Evolutionary conservation across 2,888 invertebrate genomes (phyloP), one percentile per base, ranked within the genome.

Genomic region (Elysia crispata): DNA sequence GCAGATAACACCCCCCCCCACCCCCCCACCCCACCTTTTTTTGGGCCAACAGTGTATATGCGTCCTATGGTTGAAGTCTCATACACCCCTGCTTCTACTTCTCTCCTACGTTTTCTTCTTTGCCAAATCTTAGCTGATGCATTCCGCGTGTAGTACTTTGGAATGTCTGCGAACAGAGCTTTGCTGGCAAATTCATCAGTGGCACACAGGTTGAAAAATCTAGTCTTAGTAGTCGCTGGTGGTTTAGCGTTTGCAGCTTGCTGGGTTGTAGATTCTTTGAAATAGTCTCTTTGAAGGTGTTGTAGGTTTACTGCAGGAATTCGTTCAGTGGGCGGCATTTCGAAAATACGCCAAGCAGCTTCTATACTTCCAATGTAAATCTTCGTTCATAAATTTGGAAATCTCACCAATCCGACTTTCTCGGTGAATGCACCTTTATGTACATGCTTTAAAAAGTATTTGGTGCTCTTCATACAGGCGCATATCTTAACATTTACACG

Each of bases 41-140:
- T 82, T 1, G 86, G 86, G 72, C 82, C 77, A 0, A 89, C 85
- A 23, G 85, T 82, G 74, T 88, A 90, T 25, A 86, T 60, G 33
- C 84, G 41, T 8, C 83, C 80, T n/a, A 85, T 72, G 6, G 20
- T 15, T 5, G 60, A 3, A 60, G 60, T 15, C 15, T 60, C 60
- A 60, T 23, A 60, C 6, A 60, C 60, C 15, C 23, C 60, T 23
- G 50, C 25, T 20, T 60, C 60, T 11, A 77, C 76, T 20, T 82
- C 70, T n/a, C 28, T 69, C 30, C 73, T 66, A 8, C 64, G 28
- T 28, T 83, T 23, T 25, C 64, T 80, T n/a, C 76, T 62, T 20
- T 79, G 20, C 13, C 72, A 76, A 15, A 20, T 15, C 11, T 85
- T 83, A 20, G 64, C 18, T 8, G 77, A 83, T 13, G 41, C 57